Conservation (phyloP, 2,797 vertebrate species). For the Holocentrus rufus region DNA sequence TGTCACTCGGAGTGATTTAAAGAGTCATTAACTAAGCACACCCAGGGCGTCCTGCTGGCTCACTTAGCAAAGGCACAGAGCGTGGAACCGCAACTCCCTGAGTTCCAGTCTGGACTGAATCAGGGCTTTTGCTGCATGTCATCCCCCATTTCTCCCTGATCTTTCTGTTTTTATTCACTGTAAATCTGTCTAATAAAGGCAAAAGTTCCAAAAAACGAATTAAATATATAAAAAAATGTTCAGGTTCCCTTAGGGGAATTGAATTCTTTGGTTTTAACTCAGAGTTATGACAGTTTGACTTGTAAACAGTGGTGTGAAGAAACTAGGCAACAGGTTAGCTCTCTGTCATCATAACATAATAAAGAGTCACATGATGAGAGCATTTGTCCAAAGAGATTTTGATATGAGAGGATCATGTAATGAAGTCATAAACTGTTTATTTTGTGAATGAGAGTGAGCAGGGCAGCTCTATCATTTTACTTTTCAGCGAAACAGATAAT, state of each 20-base stretch:
- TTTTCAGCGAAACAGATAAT: neutral
- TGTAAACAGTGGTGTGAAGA: conserved; percentile 68
- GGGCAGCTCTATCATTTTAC: neutral
- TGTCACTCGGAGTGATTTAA: conserved; percentile 15
- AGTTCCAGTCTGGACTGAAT: too few relatives aligned
- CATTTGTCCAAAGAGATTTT: conserved; percentile 20
- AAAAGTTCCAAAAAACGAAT: too few relatives aligned
- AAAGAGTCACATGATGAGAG: neutral
- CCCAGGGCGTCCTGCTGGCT: too few relatives aligned
- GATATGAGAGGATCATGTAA: conserved; percentile 15
- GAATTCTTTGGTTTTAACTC: conserved; percentile 7
- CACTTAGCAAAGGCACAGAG: too few relatives aligned
- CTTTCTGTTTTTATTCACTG: too few relatives aligned
- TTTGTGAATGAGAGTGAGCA: too few relatives aligned
- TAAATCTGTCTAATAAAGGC: too few relatives aligned
- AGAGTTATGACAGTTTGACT: neutral
- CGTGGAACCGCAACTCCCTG: too few relatives aligned
- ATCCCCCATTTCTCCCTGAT: too few relatives aligned
- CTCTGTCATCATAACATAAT: conserved; percentile 13
- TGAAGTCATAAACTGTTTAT: conserved; percentile 16
- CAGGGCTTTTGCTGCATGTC: too few relatives aligned
- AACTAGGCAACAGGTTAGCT: neutral
- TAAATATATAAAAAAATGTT: conserved; percentile 5
- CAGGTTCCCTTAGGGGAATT: conserved; percentile 4
- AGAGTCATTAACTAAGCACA: conserved; percentile 27